Base-by-base conservation (phyloP, 1,140 invertebrate species). In the Stenopsyche tienmushanensis region DNA sequence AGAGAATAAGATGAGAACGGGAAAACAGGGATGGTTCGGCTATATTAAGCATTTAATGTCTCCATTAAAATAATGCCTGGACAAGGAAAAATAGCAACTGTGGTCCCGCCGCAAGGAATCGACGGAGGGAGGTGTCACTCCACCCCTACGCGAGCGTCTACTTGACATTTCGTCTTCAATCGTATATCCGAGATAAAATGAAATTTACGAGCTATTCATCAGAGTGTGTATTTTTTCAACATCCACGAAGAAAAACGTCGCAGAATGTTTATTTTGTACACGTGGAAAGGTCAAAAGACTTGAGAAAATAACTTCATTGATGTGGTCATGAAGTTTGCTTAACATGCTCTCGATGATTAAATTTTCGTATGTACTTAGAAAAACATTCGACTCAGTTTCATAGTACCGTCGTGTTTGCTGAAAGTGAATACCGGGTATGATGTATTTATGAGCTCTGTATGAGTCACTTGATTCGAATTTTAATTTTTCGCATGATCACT, bases 1-100 rank as follows among this genome's bases (percentile, higher is more conserved):
- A 59, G 47, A 57, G 15, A 65, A n/a, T n/a, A n/a, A 34, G 13
- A 34, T 7, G 13, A 5, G 29, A 34, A 13, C 13, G 5, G 29
- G 29, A 34, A 34, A 7, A 34, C 29, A 34, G 29, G n/a, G n/a
- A n/a, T n/a, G n/a, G n/a, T n/a, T 60, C 60, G 54, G 57, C 60
- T 66, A 60, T 66, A 66, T 66, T 66, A 66, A 66, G 65, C 65
- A 62, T 66, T 66, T 66, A 66, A 66, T 54, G 65, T 66, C 57
- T 62, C 57, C 65, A 66, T 66, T 66, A 66, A 66, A 66, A 66
- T 66, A 66, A 65, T 65, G 55, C 54, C 23, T 26, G 45, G 25
- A 47, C 64, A 58, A 34, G 13, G 29, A 34, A 34, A 34, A 34
- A 34, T 13, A 34, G 29, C 5, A 7, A 34, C 29, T 7, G 5